Conservation (phyloP, 1,140 invertebrate genomes). For the Trachymyrmex cornetzi region DNA sequence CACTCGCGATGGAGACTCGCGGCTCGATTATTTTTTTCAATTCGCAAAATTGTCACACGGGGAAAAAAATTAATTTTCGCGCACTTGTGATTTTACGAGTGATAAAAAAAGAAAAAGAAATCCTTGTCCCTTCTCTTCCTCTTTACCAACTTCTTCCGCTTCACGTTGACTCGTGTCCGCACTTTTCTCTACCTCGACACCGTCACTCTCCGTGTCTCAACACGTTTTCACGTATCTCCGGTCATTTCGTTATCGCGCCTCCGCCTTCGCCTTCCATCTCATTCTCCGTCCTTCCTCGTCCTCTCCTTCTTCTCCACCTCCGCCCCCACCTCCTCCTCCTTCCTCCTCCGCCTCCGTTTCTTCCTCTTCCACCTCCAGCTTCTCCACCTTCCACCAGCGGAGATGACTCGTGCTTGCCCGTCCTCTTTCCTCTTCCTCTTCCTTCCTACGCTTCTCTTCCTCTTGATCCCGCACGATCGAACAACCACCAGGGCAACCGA, state of each 20-base stretch:
- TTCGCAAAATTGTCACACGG: not conserved
- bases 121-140: not conserved
- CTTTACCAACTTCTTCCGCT: not conserved
- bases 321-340: constrained; percentile 52
- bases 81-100: not conserved
- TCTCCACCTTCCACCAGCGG: constrained; percentile 59
- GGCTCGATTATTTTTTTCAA: not conserved
- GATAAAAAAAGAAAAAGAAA: constrained; percentile 1
- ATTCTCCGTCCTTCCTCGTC: constrained; percentile 66
- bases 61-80: not conserved
- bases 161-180: constrained; percentile 7
- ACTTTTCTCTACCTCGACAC: constrained; percentile 67
- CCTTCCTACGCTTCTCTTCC: constrained; percentile 12
- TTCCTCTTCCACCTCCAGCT: constrained; percentile 61
- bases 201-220: constrained; percentile 72
- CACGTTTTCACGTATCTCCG: constrained; percentile 77
- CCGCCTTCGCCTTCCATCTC: constrained; percentile 69
- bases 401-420: constrained; percentile 32
- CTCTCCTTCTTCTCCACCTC: constrained; percentile 48
- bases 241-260: constrained; percentile 78
- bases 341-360: constrained; percentile 32
- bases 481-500: constrained; percentile 31
- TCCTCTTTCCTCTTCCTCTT: constrained; percentile 64
- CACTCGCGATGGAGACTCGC: constrained; percentile 40
- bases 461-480: constrained; percentile 36